Conservation (phyloP, 2,797 vertebrate species). For the Tenualosa ilisha region DNA sequence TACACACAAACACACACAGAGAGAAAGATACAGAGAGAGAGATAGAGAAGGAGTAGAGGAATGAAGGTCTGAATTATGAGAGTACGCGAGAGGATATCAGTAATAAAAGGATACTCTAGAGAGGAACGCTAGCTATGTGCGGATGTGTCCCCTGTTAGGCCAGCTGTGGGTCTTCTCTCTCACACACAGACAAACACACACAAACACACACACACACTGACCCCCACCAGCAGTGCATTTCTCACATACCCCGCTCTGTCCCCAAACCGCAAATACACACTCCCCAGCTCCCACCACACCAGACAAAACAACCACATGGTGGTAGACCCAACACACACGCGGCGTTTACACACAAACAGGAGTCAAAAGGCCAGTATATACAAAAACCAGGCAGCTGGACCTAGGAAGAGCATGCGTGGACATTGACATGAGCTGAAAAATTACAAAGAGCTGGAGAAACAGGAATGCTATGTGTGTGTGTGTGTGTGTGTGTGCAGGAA, state of each 20-base stretch:
- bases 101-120: slow-evolving; percentile 62
- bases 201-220: slow-evolving; percentile 36
- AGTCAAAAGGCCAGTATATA: not conserved
- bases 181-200: slow-evolving; percentile 31
- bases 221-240: slow-evolving; percentile 50
- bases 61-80: slow-evolving; percentile 51
- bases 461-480: not conserved
- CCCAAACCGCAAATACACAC: slow-evolving; percentile 32
- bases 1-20: not conserved
- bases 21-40: too few relatives aligned
- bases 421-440: not conserved
- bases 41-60: not conserved
- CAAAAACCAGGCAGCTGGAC: not conserved
- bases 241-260: slow-evolving; percentile 56
- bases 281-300: slow-evolving; percentile 27
- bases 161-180: slow-evolving; percentile 55
- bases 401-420: not conserved
- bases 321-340: not conserved
- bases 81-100: slow-evolving; percentile 67
- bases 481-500: not conserved
- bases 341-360: slow-evolving; percentile 1
- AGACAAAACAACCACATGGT: slow-evolving; percentile 36
- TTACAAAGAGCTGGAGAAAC: not conserved
- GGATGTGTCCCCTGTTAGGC: slow-evolving; percentile 53
- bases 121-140: slow-evolving; percentile 68